Conservation (phyloP, 2,797 vertebrate species). For the Nannoperca obscura region DNA sequence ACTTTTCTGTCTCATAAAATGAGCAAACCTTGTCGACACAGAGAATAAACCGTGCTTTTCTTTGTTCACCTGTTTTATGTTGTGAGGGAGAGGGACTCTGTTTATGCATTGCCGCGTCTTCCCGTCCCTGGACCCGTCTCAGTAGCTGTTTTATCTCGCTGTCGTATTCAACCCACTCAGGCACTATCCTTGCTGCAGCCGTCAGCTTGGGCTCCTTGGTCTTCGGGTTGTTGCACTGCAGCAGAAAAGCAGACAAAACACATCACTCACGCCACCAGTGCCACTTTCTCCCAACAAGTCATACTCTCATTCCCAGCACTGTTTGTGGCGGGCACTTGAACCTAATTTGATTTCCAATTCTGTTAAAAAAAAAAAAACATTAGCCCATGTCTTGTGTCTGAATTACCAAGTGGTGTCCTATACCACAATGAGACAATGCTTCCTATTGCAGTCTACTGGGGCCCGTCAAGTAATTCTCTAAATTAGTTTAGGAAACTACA, state of each 20-base stretch:
- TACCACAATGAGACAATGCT: constrained; percentile 66
- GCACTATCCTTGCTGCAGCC: constrained; percentile 93
- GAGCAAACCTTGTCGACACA: background rate
- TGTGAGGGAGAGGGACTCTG: constrained; percentile 51
- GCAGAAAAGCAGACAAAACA: constrained; percentile 51
- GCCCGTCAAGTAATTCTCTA: constrained; percentile 63
- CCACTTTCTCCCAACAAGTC: constrained; percentile 60
- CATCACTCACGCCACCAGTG: constrained; percentile 50
- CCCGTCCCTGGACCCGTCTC: constrained; percentile 77
- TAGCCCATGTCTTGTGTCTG: constrained; percentile 71
- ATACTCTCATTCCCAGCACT: constrained; percentile 49
- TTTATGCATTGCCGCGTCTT: constrained; percentile 48
- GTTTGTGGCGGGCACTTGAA: constrained; percentile 64
- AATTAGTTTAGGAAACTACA: constrained; percentile 79
- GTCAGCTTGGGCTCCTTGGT: constrained; percentile 97
- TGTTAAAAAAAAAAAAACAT: constrained; percentile 79
- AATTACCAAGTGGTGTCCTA: constrained; percentile 71
- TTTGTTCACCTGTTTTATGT: constrained; percentile 65
- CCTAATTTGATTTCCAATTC: constrained; percentile 81
- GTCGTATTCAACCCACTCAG: constrained; percentile 95
- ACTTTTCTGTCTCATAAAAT: constrained; percentile 9
- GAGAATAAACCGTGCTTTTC: background rate
- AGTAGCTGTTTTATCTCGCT: constrained; percentile 89
- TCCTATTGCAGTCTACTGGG: constrained; percentile 69
- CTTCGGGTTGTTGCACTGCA: constrained; percentile 98